These are phyloP conservation scores for Urocynchramus pylzowi DNA, from an alignment of 2,113 vertebrate species.

Conservation along the genomic window DNA sequence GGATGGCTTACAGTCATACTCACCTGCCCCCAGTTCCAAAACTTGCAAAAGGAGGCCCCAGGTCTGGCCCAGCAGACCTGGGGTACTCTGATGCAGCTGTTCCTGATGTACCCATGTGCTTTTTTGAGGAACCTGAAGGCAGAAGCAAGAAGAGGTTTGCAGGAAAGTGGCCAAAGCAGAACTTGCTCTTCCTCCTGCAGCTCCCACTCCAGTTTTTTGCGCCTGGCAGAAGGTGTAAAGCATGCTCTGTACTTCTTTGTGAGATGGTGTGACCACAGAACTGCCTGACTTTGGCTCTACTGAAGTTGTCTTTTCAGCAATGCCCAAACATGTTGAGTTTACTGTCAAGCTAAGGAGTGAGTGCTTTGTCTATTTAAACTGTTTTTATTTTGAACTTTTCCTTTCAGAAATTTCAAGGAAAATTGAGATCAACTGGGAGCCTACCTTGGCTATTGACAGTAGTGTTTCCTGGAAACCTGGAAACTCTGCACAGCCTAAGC, in stretches of 20 bases:
- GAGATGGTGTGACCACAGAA: neutral
- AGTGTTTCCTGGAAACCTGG: neutral
- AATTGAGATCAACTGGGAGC: neutral
- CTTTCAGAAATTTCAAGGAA: neutral
- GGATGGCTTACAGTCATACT: neutral
- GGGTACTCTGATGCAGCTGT: accelerated
- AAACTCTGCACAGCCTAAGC: neutral
- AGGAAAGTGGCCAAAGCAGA: neutral
- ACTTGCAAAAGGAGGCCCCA: neutral
- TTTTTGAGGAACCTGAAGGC: neutral
- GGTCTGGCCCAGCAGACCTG: neutral
- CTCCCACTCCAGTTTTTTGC: neutral
- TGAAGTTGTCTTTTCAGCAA: neutral
- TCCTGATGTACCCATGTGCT: neutral
- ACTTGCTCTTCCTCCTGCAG: neutral
- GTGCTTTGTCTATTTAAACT: neutral
- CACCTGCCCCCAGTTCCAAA: neutral
- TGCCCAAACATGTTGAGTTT: neutral
- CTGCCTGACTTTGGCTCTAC: neutral
- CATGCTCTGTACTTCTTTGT: no score
- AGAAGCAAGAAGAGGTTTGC: neutral
- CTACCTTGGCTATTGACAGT: neutral
- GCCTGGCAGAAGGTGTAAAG: neutral
- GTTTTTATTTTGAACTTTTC: neutral
- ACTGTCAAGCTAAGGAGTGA: neutral